A percentile compares a stretch with the other conserved stretches of the same genome.
Conservation (phyloP, 2,797 vertebrate species). For the Darevskia mixta region DNA sequence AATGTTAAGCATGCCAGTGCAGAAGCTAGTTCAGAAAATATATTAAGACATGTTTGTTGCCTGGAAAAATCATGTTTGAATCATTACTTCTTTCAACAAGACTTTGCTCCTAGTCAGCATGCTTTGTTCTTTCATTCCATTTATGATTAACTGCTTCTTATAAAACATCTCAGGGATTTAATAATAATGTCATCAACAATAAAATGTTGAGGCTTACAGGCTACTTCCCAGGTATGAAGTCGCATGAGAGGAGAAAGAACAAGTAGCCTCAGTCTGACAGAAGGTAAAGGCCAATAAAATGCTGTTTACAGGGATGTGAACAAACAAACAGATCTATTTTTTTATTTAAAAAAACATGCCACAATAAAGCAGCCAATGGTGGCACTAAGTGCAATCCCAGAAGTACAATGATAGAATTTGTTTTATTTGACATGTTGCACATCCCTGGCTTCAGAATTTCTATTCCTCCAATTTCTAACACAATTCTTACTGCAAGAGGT, state of each 20-base stretch:
- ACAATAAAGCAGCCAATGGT: too few relatives aligned
- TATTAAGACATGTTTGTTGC: not conserved
- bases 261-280: not conserved
- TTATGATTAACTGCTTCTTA: too few relatives aligned
- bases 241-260: not conserved
- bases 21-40: not conserved
- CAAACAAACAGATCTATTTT: not conserved
- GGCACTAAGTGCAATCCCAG: not conserved
- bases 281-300: not conserved
- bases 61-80: not conserved
- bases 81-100: too few relatives aligned
- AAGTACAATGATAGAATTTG: not conserved
- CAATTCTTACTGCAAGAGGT: not conserved
- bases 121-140: too few relatives aligned
- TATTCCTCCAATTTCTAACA: too few relatives aligned
- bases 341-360: not conserved
- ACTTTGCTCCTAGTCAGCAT: too few relatives aligned
- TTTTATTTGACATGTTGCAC: not conserved
- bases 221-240: not conserved
- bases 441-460: slow-evolving; percentile 39
- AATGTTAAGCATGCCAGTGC: too few relatives aligned
- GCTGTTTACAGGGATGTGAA: not conserved
- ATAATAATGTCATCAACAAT: too few relatives aligned
- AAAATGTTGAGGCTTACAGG: not conserved
- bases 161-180: too few relatives aligned